These are phyloP conservation scores for Trochalopteron elliotii DNA, from an alignment of 2,113 vertebrate species.

Conservation along the genomic window DNA sequence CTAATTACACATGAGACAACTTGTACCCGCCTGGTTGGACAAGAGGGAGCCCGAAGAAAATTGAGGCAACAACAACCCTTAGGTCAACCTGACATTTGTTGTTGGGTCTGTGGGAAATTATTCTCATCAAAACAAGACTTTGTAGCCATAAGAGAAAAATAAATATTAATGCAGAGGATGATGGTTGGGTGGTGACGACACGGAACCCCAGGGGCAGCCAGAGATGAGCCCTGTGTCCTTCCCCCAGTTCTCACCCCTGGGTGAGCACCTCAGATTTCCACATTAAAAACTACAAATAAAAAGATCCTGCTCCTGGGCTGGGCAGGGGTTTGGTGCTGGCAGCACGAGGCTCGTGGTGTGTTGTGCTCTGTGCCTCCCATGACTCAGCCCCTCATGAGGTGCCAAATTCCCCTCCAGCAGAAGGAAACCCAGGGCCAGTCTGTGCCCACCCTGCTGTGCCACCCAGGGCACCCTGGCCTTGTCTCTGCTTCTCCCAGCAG, in stretches of 20 bases:
- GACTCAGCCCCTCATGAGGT: neutral
- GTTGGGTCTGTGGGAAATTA: constrained; percentile 1
- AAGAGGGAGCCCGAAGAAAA: neutral
- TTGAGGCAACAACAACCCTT: neutral
- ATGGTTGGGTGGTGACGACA: neutral
- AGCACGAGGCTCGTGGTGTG: fast-evolving
- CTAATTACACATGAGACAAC: neutral
- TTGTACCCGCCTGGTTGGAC: neutral
- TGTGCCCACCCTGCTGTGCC: neutral
- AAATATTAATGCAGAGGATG: neutral
- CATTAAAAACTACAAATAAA: too few species aligned
- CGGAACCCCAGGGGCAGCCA: neutral
- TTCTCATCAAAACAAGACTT: neutral
- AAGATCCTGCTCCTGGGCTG: neutral
- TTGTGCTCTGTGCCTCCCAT: neutral
- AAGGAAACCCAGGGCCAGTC: neutral
- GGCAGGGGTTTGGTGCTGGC: neutral
- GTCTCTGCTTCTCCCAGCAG: neutral
- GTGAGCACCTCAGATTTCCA: neutral
- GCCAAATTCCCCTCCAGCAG: neutral
- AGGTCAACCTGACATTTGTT: constrained; percentile 57
- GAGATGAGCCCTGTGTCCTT: neutral
- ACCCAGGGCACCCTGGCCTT: neutral
- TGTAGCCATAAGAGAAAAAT: neutral
- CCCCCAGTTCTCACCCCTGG: neutral